Base-by-base conservation (phyloP, 2,888 invertebrate genomes). In the Sphaerophoria rueppellii region DNA sequence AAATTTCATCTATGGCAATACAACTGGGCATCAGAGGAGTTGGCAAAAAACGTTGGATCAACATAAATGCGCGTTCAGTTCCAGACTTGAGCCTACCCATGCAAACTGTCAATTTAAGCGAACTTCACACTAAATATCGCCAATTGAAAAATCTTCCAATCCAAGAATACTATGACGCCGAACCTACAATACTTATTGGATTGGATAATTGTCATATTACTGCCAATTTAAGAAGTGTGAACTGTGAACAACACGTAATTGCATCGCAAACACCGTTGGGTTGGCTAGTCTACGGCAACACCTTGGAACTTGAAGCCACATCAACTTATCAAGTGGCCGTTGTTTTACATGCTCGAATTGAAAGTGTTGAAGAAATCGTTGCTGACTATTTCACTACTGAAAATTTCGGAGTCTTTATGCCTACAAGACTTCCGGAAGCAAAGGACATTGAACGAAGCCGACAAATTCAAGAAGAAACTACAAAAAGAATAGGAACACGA, bases 341-440 rank as follows among this genome's bases (percentile, higher is more conserved):
- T 57, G 14, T 37, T 37, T 12, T 57, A 4, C 57, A 57, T 37
- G 37, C 37, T 14, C 37, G 37, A 12, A 37, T 50, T 54, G 24
- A 48, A 67, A 11, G 6, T 67, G 52, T 52, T 54, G 40, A 40
- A 67, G 24, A 67, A 52, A 5, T 67, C 52, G 0, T 40, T 40
- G 9, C 6, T 9, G 40, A 40, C 24, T 24, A 24, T 24, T 65
- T 52, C 34, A 37, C 65, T 52, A 65, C 40, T 16, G 52, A 65
- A 7, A 65, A 65, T 37, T 4, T 52, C 34, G 50, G 63, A 6
- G 43, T 60, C 9, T 6, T 37, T 4, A 24, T 12, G 9, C n/a
- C 63, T n/a, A 63, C 32, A 32, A 32, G 12, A 4, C 32, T 7
- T 32, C 5, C 32, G 6, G 63, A 63, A 24, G 63, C 24, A 24